Evolutionary conservation across 2,888 invertebrate species (phyloP).

Genomic region (Drosophila helvetica): DNA sequence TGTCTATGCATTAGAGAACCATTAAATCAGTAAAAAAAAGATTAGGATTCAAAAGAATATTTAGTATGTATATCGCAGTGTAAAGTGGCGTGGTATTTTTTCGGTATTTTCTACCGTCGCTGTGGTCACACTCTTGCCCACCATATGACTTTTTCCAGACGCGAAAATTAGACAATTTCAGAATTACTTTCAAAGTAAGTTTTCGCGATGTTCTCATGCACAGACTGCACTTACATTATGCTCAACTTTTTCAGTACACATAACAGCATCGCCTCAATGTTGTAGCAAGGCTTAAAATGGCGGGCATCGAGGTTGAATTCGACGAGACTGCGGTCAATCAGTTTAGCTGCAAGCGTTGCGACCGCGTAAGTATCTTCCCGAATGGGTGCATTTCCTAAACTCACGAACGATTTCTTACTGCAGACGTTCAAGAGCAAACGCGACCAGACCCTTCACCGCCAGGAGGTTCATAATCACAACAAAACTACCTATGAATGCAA

Average conservation of each 20-base stretch:
- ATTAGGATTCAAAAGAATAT: background rate
- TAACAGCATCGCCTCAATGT: slow-evolving; percentile 56
- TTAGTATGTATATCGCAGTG: background rate
- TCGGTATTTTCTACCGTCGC: background rate
- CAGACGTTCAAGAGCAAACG: slow-evolving; percentile 82
- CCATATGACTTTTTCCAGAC: slow-evolving; percentile 72
- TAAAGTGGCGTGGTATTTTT: slow-evolving; percentile 3
- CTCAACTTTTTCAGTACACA: slow-evolving; percentile 31
- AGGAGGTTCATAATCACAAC: slow-evolving; percentile 82
- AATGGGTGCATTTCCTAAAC: background rate
- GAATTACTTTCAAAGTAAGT: slow-evolving; percentile 60
- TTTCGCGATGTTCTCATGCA: slow-evolving; percentile 30
- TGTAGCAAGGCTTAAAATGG: slow-evolving; percentile 65
- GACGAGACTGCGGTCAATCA: slow-evolving; percentile 71
- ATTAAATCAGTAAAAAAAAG: background rate
- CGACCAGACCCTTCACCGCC: slow-evolving; percentile 82
- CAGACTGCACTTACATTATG: slow-evolving; percentile 4
- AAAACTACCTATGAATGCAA: slow-evolving; percentile 82
- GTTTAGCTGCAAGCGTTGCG: slow-evolving; percentile 75
- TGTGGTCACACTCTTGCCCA: slow-evolving; percentile 47
- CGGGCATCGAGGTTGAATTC: slow-evolving; percentile 72
- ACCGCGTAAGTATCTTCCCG: slow-evolving; percentile 62
- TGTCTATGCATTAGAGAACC: background rate
- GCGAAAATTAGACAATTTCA: slow-evolving; percentile 60
- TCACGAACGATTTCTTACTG: background rate